These are phyloP conservation scores for Aptenodytes forsteri DNA, from an alignment of 2,113 vertebrate genomes.

Conservation along the genomic window DNA sequence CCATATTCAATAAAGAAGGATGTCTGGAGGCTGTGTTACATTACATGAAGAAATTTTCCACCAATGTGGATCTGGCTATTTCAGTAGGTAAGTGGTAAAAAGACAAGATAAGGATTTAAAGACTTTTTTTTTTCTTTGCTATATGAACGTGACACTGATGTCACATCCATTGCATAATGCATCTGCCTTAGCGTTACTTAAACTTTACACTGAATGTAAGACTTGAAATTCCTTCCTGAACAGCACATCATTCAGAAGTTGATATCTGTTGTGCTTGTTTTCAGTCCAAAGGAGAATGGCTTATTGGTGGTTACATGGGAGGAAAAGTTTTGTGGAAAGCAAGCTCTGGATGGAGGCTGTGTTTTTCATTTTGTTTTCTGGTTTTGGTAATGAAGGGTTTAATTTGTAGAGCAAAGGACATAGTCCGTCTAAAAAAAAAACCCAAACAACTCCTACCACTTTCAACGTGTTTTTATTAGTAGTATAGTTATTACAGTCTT, in stretches of 20 bases:
- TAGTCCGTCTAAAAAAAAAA: background rate
- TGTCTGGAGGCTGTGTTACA: conserved; percentile 86
- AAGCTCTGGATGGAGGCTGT: background rate
- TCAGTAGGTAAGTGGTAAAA: conserved; percentile 85
- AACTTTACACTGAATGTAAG: background rate
- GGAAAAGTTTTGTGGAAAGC: background rate
- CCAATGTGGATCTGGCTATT: conserved; percentile 87
- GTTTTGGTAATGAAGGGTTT: background rate
- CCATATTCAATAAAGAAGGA: conserved; percentile 89
- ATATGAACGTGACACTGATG: background rate
- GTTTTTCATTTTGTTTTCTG: background rate
- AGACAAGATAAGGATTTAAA: background rate
- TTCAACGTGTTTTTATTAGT: background rate
- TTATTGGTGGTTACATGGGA: background rate
- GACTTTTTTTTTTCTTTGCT: background rate
- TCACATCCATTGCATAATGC: background rate
- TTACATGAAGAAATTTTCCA: conserved; percentile 84
- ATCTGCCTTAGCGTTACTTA: background rate
- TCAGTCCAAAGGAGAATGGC: background rate
- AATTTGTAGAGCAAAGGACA: background rate
- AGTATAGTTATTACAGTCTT: background rate
- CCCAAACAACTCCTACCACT: background rate
- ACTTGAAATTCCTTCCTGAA: background rate
- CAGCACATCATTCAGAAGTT: background rate
- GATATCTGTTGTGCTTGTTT: background rate